Base-by-base conservation (phyloP, 1,140 invertebrate species). In the Microplitis demolitor region DNA sequence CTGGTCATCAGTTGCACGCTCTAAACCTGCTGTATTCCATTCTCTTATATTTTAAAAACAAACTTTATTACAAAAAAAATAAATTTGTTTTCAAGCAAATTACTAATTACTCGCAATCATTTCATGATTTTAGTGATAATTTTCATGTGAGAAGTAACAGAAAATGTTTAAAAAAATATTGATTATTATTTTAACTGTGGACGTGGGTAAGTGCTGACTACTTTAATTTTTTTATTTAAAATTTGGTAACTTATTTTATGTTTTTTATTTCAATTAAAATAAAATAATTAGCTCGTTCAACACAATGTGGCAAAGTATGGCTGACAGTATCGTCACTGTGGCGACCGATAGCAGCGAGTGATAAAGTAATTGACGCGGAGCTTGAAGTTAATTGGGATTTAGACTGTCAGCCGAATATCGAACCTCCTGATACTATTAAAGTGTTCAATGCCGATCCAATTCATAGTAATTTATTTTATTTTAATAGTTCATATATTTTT, bases 381-480 rank as follows among this genome's bases (percentile, higher is more conserved):
- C 74, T 90, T 4, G 88, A 89, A 82, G 74, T 90, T 8, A 89
- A 90, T 78, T 90, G 88, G 89, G 85, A 84, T 35, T 79, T 87
- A 16, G 82, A 88, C 71, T 89, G 88, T 80, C 74, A 77, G 24
- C 76, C 75, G 60, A 75, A 74, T 9, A 71, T 66, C 34, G 78
- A 69, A 73, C 72, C 78, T 34, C 76, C 81, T 69, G 78, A 82
- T 74, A 77, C 75, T 66, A 81, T 85, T 69, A 83, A 79, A 72
- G 76, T 84, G 63, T 85, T 83, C 76, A 77, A 74, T 73, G 77
- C 75, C 69, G 80, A 85, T 73, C 83, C 83, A 39, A 74, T 50
- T 35, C 77, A 82, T 78, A 83, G 83, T 85, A 82, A 80, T 80
- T 66, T 73, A 76, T 78, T 77, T 78, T 79, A 53, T 75, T 74